A percentile compares a stretch with the other conserved stretches of the same genome.
phyloP scores from a whole-genome alignment of 2,113 vertebrate genomes.

The Zootoca vivipara region DNA sequence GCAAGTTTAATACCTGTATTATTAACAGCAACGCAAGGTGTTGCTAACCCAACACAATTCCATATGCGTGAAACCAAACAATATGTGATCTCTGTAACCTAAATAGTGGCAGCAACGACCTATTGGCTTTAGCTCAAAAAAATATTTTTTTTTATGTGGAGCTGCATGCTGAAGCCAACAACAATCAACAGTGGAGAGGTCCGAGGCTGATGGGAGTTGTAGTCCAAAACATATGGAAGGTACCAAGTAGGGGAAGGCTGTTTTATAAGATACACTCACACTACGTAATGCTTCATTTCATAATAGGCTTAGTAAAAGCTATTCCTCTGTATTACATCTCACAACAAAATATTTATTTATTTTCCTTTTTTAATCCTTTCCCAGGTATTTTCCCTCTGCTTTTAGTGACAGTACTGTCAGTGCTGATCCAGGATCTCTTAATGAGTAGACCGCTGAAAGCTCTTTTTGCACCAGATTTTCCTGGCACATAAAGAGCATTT shows the following conservation, averaged over 20 bases:
- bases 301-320: neutral
- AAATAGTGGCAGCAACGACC: neutral
- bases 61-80: neutral
- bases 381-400: neutral
- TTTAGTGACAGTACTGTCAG: neutral
- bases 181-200: neutral
- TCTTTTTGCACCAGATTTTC: too few relatives aligned
- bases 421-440: neutral
- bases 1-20: neutral
- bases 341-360: neutral
- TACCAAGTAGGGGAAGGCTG: too few relatives aligned
- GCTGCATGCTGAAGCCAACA: neutral
- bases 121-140: rapidly evolving
- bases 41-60: constrained; percentile 15
- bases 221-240: too few relatives aligned
- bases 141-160: neutral
- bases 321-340: neutral
- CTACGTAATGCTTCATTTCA: neutral
- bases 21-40: neutral
- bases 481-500: too few relatives aligned
- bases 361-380: neutral
- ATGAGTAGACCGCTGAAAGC: too few relatives aligned
- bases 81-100: neutral
- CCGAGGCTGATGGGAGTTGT: too few relatives aligned
- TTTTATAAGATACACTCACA: neutral